Evolutionary conservation across 2,888 invertebrate species (phyloP), one percentile per base, ranked within the genome.

Genomic region (Colostygia pectinataria): DNA sequence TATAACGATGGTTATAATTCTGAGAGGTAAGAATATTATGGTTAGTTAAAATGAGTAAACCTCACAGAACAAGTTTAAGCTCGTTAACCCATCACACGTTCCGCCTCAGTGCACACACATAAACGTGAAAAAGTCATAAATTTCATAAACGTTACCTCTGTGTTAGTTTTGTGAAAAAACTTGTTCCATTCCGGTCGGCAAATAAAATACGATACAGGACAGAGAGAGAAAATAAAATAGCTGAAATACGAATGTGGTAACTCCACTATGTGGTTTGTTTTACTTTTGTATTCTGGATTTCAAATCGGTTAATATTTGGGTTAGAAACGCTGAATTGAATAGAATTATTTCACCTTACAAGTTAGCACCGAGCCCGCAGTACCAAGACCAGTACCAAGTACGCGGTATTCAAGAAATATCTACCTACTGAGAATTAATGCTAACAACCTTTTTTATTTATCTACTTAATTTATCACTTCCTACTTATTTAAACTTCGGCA

Each of bases 121-220:
- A 20, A n/a, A 53, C 53, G 42, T 41, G 50, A 50, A 53, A 57
- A 49, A 55, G 48, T 48, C 45, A 48, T 57, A 59, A 59, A 59
- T 55, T 59, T 46, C 48, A 53, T 59, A 53, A 47, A 53, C 41
- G 45, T 47, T 32, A 57, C 36, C 38, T 43, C 47, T 43, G n/a
- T n/a, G 51, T 45, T 53, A 49, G 46, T 55, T 57, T 41, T 47
- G 53, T 47, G 44, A 51, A 58, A 58, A 55, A 53, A 53, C 9
- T 53, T 42, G 47, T 40, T 32, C 53, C 31, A 23, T 45, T 50
- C 43, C 38, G 37, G 48, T 44, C 41, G 47, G 25, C 46, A 38
- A 55, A 59, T 55, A 60, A 57, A 60, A 59, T 53, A 33, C 28
- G 10, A 18, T 10, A 31, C 53, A 49, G 53, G 55, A 55, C 53